phyloP scores from a whole-genome alignment of 2,113 vertebrate species.

The Cairina moschata region DNA sequence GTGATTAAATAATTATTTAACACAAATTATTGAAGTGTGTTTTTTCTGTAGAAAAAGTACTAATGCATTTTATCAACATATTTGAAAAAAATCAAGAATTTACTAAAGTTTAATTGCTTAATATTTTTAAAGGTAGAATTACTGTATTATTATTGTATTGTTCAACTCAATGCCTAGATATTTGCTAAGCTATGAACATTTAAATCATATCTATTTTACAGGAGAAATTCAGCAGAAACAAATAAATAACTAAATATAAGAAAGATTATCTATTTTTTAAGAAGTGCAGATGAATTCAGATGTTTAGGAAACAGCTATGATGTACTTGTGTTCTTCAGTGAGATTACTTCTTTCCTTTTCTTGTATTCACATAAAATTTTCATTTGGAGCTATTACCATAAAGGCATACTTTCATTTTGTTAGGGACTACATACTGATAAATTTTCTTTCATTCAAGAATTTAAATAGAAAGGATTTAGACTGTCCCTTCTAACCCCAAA shows the following conservation, averaged over 20 bases:
- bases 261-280: background rate
- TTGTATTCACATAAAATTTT: too few relatives aligned
- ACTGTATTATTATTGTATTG: background rate
- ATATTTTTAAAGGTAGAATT: background rate
- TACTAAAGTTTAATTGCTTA: background rate
- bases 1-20: background rate
- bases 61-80: background rate
- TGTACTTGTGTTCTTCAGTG: background rate
- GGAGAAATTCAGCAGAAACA: background rate
- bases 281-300: background rate
- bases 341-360: background rate
- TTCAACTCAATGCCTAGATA: background rate
- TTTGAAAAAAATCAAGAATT: background rate
- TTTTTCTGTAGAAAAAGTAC: background rate
- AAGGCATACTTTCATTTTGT: background rate
- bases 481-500: background rate
- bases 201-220: background rate
- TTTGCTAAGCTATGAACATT: background rate
- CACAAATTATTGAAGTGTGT: background rate
- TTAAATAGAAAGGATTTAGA: background rate
- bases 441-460: background rate
- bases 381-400: background rate
- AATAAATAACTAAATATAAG: too few relatives aligned
- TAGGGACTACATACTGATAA: background rate
- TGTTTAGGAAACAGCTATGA: background rate